A percentile compares a stretch with the other conserved stretches of the same genome.
Evolutionary conservation across 2,888 invertebrate genomes (phyloP).

Genomic region (Gastracanthus pulcherrimus): DNA sequence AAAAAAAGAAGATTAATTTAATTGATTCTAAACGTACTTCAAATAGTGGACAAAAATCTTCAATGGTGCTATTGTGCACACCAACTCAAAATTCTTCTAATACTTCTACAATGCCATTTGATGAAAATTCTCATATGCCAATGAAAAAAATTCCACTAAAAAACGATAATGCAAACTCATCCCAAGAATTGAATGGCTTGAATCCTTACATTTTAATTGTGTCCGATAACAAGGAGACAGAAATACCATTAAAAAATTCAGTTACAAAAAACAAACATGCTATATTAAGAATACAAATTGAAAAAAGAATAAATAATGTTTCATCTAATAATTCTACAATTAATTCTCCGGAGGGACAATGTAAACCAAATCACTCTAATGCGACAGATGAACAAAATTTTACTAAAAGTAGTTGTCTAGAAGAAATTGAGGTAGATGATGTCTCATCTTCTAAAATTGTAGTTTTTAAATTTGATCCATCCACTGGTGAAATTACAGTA

Average conservation of each 20-base stretch:
- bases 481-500: constrained; percentile 61
- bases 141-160: constrained; percentile 22
- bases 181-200: not conserved
- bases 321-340: constrained; percentile 7
- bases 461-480: constrained; percentile 62
- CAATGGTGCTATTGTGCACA: constrained; percentile 6
- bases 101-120: not conserved
- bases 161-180: not conserved
- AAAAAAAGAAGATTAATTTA: not conserved
- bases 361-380: not conserved
- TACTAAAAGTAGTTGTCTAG: not conserved
- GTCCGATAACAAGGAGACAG: constrained; percentile 18
- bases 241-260: constrained; percentile 10
- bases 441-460: constrained; percentile 34
- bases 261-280: constrained; percentile 57
- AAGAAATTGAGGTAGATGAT: constrained; percentile 61
- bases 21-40: not conserved
- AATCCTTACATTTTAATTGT: constrained; percentile 29
- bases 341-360: no score
- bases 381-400: constrained; percentile 8
- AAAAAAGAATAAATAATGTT: constrained; percentile 57
- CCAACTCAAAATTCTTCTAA: not conserved
- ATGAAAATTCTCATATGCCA: not conserved
- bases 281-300: constrained; percentile 63
- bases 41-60: not conserved